Percentiles rank a stretch among this genome's conserved stretches.
Conservation (phyloP, 2,888 invertebrate genomes). For the Hetaerina titia region DNA sequence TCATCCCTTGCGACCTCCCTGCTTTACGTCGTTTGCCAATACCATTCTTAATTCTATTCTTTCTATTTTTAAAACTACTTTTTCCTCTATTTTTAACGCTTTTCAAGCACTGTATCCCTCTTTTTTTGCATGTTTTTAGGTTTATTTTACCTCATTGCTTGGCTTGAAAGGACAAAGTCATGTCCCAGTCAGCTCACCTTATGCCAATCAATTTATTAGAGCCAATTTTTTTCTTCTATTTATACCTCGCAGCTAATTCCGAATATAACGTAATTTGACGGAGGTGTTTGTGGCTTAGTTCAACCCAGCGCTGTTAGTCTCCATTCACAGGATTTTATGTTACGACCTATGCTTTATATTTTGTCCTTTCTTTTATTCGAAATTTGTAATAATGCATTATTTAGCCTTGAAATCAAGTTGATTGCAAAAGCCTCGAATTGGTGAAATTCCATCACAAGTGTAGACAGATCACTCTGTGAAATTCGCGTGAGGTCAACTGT, state of each 20-base stretch:
- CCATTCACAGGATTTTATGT: too few species aligned
- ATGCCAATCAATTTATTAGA: not conserved
- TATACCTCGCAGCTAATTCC: not conserved
- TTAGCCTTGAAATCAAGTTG: too few species aligned
- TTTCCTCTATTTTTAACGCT: constrained; percentile 5
- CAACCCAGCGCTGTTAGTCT: too few species aligned
- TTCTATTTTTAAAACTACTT: not conserved
- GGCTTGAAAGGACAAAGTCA: not conserved
- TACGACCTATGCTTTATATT: too few species aligned
- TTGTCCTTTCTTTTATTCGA: too few species aligned
- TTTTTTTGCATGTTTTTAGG: not conserved
- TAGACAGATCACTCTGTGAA: too few species aligned
- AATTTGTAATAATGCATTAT: too few species aligned
- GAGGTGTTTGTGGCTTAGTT: too few species aligned
- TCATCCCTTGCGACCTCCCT: not conserved
- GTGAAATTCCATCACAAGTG: too few species aligned
- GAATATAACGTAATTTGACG: too few species aligned
- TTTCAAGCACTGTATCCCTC: not conserved
- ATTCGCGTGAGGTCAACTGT: too few species aligned
- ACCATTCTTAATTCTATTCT: not conserved
- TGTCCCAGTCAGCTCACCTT: not conserved
- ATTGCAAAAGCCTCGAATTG: too few species aligned
- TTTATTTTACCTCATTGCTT: not conserved
- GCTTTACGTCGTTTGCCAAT: not conserved
- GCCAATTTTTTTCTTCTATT: not conserved